phyloP scores from a whole-genome alignment of 2,113 vertebrate genomes.

The Girardinichthys multiradiatus region DNA sequence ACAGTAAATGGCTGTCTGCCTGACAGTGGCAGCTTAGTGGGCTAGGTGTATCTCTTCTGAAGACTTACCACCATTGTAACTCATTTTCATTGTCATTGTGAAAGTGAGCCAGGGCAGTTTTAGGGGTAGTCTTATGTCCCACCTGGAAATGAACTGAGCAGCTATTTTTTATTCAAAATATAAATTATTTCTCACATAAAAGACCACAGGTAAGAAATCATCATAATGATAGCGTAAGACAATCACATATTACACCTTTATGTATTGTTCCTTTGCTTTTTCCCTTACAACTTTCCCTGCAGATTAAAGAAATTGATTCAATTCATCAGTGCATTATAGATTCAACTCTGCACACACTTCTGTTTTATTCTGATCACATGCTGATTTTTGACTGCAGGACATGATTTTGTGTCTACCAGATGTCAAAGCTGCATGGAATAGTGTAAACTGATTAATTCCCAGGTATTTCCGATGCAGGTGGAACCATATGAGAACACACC shows the following conservation, averaged over 20 bases:
- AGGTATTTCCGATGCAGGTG: constrained; percentile 77
- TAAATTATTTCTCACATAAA: constrained; percentile 28
- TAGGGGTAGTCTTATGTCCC: constrained; percentile 41
- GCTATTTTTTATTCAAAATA: constrained; percentile 30
- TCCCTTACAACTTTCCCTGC: constrained; percentile 27
- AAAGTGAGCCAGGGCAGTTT: constrained; percentile 57
- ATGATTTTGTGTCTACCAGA: constrained; percentile 1
- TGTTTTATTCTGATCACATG: constrained; percentile 6
- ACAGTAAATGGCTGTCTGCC: constrained; percentile 61
- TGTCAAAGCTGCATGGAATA: neutral
- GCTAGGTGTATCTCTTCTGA: constrained; percentile 47
- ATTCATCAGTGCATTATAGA: neutral
- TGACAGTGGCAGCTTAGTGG: constrained; percentile 44
- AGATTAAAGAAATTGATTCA: constrained; percentile 10
- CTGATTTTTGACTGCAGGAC: neutral
- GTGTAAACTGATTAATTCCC: constrained; percentile 22
- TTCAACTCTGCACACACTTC: neutral
- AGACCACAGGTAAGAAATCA: constrained; percentile 3
- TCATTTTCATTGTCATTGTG: constrained; percentile 67
- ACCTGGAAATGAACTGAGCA: constrained; percentile 24
- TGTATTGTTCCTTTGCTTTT: constrained; percentile 38
- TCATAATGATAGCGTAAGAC: constrained; percentile 13
- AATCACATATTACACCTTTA: constrained; percentile 13
- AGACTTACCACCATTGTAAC: constrained; percentile 42
- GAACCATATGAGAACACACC: constrained; percentile 82